phyloP scores from a whole-genome alignment of 1,140 invertebrate species.

The Varroa destructor region DNA sequence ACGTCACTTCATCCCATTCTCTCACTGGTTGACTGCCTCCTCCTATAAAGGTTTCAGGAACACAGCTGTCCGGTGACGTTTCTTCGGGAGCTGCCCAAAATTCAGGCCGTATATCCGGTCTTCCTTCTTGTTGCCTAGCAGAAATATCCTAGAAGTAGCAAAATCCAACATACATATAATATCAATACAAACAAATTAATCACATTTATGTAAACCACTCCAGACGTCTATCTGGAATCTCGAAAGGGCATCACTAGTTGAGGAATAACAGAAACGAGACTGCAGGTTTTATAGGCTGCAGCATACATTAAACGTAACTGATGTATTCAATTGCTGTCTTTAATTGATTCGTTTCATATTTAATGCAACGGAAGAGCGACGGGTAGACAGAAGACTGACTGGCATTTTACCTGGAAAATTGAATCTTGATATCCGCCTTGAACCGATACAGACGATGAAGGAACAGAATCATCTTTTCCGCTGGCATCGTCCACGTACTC shows the following conservation, averaged over 20 bases:
- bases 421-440: slow-evolving; percentile 5
- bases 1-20: slow-evolving; percentile 11
- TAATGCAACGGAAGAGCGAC: too few species aligned
- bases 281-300: too few species aligned
- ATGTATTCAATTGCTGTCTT: too few species aligned
- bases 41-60: slow-evolving; percentile 13
- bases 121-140: not conserved
- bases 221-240: too few species aligned
- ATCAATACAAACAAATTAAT: too few species aligned
- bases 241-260: too few species aligned
- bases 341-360: too few species aligned
- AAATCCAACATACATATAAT: too few species aligned
- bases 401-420: not conserved
- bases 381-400: not conserved
- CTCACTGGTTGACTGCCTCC: not conserved
- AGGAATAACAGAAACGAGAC: too few species aligned
- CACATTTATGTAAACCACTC: too few species aligned
- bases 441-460: slow-evolving; percentile 12
- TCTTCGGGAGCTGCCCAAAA: slow-evolving; percentile 21
- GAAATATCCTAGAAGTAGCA: not conserved
- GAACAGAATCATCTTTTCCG: not conserved
- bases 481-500: not conserved
- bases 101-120: slow-evolving; percentile 19
- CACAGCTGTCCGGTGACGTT: slow-evolving; percentile 11
- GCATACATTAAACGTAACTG: too few species aligned